Conservation (phyloP, 1,140 invertebrate species). For the Cyclina sinensis region DNA sequence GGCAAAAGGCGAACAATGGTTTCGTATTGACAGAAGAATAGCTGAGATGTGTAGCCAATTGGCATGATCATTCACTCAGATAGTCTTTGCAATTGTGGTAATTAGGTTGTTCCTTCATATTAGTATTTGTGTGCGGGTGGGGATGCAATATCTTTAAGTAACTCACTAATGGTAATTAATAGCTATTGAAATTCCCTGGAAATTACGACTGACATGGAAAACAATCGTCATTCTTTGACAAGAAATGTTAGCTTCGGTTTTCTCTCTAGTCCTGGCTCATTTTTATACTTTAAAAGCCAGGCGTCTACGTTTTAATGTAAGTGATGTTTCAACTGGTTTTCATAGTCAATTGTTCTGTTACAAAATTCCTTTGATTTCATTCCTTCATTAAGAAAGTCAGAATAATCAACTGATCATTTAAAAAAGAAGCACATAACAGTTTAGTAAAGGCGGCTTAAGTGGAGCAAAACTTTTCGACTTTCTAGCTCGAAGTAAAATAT, state of each 20-base stretch:
- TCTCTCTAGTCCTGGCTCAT: background rate
- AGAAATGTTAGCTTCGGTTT: background rate
- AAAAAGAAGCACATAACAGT: background rate
- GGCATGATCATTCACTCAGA: constrained; percentile 33
- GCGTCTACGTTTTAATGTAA: too few relatives aligned
- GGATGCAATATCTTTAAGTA: constrained; percentile 39
- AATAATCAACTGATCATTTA: too few relatives aligned
- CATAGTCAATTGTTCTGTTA: too few relatives aligned
- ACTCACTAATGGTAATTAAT: constrained; percentile 48
- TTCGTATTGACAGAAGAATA: constrained; percentile 5
- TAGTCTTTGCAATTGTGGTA: constrained; percentile 38
- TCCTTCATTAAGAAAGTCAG: too few relatives aligned
- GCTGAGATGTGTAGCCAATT: constrained; percentile 13
- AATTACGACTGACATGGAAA: background rate
- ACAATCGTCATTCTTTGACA: constrained; percentile 3
- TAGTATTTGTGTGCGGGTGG: constrained; percentile 33
- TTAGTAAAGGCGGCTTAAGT: background rate
- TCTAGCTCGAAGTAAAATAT: too few relatives aligned
- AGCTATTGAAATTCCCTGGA: constrained; percentile 10
- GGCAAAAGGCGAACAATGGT: constrained; percentile 50
- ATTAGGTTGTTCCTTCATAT: constrained; percentile 29
- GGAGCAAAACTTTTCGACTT: too few relatives aligned
- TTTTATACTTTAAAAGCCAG: background rate
- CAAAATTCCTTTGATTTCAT: too few relatives aligned
- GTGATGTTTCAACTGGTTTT: too few relatives aligned